Conservation (phyloP, 2,113 vertebrate genomes). For the Acinonyx jubatus region DNA sequence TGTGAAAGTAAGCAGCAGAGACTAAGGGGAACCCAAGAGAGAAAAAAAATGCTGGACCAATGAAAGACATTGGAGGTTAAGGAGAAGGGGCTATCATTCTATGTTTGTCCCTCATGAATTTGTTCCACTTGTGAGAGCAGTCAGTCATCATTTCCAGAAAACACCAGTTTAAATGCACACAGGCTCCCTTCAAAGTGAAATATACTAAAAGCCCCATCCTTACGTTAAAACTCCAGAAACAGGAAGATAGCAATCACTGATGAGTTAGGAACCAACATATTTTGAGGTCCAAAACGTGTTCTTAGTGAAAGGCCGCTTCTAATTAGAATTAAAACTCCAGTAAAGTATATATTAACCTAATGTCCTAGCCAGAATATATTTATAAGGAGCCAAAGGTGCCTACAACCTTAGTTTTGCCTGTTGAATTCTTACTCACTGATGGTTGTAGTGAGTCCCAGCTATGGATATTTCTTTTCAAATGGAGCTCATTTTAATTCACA, state of each 20-base stretch:
- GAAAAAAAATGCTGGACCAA: neutral
- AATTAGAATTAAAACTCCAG: neutral
- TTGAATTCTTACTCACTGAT: neutral
- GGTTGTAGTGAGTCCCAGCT: neutral
- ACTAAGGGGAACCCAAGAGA: neutral
- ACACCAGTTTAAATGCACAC: neutral
- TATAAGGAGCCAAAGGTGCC: neutral
- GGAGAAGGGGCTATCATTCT: neutral
- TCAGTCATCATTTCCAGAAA: neutral
- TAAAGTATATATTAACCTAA: neutral
- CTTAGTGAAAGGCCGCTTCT: neutral
- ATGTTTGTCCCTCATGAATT: slow-evolving; percentile 17
- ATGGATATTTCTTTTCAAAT: neutral
- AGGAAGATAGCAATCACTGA: neutral
- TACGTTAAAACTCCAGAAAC: slow-evolving; percentile 5
- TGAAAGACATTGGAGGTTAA: neutral
- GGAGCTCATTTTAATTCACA: neutral
- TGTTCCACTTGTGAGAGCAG: neutral
- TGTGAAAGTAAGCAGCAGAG: neutral
- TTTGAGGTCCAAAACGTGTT: neutral
- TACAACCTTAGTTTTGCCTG: neutral
- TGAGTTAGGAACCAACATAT: neutral
- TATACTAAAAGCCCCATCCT: neutral
- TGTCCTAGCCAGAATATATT: neutral
- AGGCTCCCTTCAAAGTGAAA: neutral